phyloP scores from a whole-genome alignment of 1,140 invertebrate species.

The Drosophila willistoni region DNA sequence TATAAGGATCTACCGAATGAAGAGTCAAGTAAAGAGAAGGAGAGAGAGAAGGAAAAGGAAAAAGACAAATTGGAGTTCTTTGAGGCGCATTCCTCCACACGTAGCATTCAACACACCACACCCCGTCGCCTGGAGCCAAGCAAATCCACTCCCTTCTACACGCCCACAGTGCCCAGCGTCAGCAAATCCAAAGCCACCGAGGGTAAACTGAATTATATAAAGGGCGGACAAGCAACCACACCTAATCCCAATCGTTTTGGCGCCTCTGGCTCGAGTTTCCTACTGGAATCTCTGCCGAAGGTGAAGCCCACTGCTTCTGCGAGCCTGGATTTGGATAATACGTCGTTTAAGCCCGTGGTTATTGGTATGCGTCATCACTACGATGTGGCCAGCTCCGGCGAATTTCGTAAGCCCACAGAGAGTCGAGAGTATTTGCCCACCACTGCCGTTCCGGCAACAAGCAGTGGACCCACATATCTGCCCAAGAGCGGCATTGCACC shows the following conservation, averaged over 20 bases:
- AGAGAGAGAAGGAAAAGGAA: constrained; percentile 36
- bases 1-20: constrained; percentile 62
- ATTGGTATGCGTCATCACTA: constrained; percentile 78
- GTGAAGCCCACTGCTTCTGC: constrained; percentile 54
- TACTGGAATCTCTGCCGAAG: constrained; percentile 60
- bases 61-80: constrained; percentile 62
- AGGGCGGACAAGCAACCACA: constrained; percentile 58
- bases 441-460: constrained; percentile 58
- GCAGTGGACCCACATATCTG: constrained; percentile 76
- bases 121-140: constrained; percentile 69
- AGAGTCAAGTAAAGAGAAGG: constrained; percentile 62
- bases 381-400: constrained; percentile 63
- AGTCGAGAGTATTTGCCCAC: constrained; percentile 67
- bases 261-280: constrained; percentile 43
- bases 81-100: constrained; percentile 62
- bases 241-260: constrained; percentile 65
- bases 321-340: constrained; percentile 60
- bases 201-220: constrained; percentile 69
- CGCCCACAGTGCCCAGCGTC: constrained; percentile 82
- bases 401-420: constrained; percentile 52
- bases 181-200: constrained; percentile 69
- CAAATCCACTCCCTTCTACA: constrained; percentile 80
- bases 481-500: constrained; percentile 60
- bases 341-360: constrained; percentile 57
- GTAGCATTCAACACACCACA: constrained; percentile 57